phyloP scores from a whole-genome alignment of 2,888 invertebrate species.

The Helobdella robusta region DNA sequence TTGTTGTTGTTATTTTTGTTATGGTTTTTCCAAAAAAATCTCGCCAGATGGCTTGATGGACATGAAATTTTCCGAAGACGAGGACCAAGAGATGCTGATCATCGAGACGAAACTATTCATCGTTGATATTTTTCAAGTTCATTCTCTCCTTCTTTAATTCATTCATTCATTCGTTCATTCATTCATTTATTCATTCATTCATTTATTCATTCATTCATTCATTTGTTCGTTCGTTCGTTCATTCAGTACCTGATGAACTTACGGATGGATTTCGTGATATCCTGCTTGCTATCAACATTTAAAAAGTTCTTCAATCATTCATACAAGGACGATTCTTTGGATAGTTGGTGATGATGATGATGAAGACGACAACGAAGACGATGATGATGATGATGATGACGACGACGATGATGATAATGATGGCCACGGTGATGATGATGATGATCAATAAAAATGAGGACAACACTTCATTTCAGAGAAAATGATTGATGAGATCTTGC shows the following conservation, averaged over 20 bases:
- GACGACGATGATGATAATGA: no score
- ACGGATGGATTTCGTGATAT: slow-evolving; percentile 20
- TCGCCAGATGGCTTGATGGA: slow-evolving; percentile 13
- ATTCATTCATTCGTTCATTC: no score
- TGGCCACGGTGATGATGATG: no score
- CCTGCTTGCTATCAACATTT: slow-evolving; percentile 12
- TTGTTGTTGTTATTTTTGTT: background rate
- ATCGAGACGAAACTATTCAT: slow-evolving; percentile 18
- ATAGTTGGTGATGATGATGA: no score
- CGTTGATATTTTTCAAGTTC: slow-evolving; percentile 23
- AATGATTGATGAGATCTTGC: background rate
- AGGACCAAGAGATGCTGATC: slow-evolving; percentile 20
- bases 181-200: no score
- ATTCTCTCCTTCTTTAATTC: no score
- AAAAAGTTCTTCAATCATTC: slow-evolving; percentile 1
- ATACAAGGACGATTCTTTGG: background rate
- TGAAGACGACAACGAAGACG: no score
- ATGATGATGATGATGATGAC: no score
- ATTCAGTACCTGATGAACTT: slow-evolving; percentile 19
- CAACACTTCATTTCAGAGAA: no score
- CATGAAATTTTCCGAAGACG: slow-evolving; percentile 20
- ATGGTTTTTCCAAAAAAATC: background rate
- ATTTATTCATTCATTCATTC: no score
- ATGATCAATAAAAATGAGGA: no score
- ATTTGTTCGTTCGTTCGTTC: no score